A percentile compares a stretch with the other conserved stretches of the same genome.
Evolutionary conservation across 2,797 vertebrate species (phyloP).

Genomic region (Merluccius polli): DNA sequence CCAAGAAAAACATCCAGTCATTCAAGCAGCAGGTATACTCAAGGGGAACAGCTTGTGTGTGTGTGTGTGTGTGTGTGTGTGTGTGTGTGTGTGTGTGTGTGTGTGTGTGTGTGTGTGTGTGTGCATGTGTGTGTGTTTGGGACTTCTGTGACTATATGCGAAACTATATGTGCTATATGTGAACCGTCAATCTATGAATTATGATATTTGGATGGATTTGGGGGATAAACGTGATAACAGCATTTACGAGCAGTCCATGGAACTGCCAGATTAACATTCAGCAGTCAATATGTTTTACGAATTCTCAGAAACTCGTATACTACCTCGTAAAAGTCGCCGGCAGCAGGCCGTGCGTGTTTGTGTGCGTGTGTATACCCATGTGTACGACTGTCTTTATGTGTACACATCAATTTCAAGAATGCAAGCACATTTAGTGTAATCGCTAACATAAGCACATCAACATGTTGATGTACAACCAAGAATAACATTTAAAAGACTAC

Average conservation of each 20-base stretch:
- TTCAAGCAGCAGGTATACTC: not conserved
- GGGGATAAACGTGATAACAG: not conserved
- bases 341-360: not conserved
- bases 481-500: not conserved
- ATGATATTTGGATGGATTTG: not conserved
- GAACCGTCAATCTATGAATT: not conserved
- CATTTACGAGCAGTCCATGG: not conserved
- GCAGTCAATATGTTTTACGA: not conserved
- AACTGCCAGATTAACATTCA: not conserved
- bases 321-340: not conserved
- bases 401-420: not conserved
- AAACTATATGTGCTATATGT: not conserved
- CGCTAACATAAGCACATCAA: not conserved
- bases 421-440: not conserved
- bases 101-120: not conserved
- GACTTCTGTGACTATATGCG: not conserved
- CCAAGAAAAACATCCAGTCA: not conserved
- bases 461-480: not conserved
- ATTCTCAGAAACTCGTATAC: not conserved
- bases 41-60: not conserved
- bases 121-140: not conserved
- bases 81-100: not conserved
- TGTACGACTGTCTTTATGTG: slow-evolving; percentile 6
- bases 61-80: not conserved
- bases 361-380: slow-evolving; percentile 9